phyloP scores from a whole-genome alignment of 2,888 invertebrate species.

The Morpho helenor region DNA sequence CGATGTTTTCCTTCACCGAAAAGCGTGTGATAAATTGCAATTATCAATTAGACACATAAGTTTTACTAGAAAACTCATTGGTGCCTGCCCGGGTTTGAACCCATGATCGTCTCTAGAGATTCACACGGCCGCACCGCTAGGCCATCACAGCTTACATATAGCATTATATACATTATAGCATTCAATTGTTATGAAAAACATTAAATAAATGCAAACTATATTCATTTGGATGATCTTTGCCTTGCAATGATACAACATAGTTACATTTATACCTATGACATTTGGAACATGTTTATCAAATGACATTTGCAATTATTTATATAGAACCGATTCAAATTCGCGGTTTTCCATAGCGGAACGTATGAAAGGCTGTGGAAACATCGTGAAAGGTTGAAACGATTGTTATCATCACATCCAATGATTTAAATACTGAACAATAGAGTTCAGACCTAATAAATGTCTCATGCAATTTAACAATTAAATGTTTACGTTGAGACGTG shows the following conservation, averaged over 20 bases:
- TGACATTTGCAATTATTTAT: constrained; percentile 24
- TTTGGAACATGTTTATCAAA: constrained; percentile 21
- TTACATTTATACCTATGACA: constrained; percentile 14
- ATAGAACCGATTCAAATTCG: constrained; percentile 19
- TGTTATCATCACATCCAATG: constrained; percentile 66
- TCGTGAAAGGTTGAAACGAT: constrained; percentile 72
- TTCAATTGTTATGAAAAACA: too few species aligned
- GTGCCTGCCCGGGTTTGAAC: too few species aligned
- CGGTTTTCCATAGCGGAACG: constrained; percentile 22
- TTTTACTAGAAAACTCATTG: too few species aligned
- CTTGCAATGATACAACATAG: constrained; percentile 14
- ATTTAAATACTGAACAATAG: constrained; percentile 69
- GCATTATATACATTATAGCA: too few species aligned
- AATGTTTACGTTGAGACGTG: constrained; percentile 9
- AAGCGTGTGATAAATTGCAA: too few species aligned
- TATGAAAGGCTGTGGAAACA: constrained; percentile 39
- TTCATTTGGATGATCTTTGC: constrained; percentile 1
- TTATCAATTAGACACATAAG: too few species aligned
- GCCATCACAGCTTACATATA: too few species aligned
- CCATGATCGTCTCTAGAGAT: too few species aligned
- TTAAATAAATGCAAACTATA: too few species aligned
- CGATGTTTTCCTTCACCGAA: too few species aligned
- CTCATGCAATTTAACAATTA: constrained; percentile 43
- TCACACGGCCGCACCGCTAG: too few species aligned
- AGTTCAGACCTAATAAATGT: constrained; percentile 39